These are phyloP conservation scores for Ptychobarbus kaznakovi DNA, from an alignment of 2,797 vertebrate species.

Conservation along the genomic window DNA sequence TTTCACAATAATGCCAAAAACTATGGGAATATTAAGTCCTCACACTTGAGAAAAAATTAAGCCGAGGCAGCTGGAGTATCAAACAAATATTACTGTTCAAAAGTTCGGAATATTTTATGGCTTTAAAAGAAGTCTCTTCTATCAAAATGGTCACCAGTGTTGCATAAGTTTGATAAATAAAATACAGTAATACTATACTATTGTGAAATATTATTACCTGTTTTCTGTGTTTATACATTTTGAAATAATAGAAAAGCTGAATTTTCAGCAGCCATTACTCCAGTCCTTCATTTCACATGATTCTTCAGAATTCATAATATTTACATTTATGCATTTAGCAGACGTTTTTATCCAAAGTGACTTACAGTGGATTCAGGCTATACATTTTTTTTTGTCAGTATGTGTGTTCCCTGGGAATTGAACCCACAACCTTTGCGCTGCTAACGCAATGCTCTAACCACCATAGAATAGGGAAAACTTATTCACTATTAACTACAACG, in stretches of 20 bases:
- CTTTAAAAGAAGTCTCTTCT: not conserved
- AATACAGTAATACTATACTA: too few species aligned
- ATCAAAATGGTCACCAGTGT: not conserved
- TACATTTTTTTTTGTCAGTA: too few species aligned
- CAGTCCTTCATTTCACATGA: not conserved
- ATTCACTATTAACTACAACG: too few species aligned
- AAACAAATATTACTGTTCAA: not conserved
- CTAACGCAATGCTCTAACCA: too few species aligned
- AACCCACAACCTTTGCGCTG: too few species aligned
- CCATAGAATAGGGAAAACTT: too few species aligned
- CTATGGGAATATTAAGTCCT: not conserved
- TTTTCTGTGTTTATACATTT: not conserved
- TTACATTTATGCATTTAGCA: too few species aligned
- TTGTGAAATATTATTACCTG: not conserved
- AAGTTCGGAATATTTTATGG: not conserved
- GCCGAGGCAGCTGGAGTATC: not conserved
- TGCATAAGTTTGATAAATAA: not conserved
- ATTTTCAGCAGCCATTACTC: not conserved
- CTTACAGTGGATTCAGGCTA: too few species aligned
- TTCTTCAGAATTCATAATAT: too few species aligned
- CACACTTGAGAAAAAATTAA: not conserved
- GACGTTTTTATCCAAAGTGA: too few species aligned
- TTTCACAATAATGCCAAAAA: slow-evolving; percentile 1
- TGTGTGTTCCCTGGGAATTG: too few species aligned
- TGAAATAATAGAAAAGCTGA: not conserved